Percentiles rank a stretch among this genome's conserved stretches.
Evolutionary conservation across 2,113 vertebrate genomes (phyloP).

Genomic region (Brienomyrus longianalis): DNA sequence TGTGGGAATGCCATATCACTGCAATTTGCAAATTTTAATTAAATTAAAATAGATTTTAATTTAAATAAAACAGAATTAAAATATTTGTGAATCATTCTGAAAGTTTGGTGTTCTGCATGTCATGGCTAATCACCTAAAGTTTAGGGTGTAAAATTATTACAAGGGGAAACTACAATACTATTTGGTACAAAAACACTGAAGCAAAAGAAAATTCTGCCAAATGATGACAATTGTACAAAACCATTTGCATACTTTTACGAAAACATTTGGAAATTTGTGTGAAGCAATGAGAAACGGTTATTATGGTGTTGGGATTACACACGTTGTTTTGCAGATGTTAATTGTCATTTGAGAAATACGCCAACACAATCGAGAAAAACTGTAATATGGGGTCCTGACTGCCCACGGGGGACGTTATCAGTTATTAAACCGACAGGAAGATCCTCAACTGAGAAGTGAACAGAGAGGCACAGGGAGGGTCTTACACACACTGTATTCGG

Average conservation of each 20-base stretch:
- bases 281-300: background rate
- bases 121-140: no score
- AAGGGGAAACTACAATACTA: background rate
- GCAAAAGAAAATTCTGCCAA: background rate
- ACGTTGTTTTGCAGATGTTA: background rate
- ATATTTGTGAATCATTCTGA: no score
- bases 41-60: no score
- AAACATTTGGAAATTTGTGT: background rate
- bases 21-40: no score
- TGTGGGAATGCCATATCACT: no score
- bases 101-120: no score
- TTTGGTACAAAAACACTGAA: background rate
- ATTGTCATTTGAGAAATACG: background rate
- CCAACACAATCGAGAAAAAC: background rate
- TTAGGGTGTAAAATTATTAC: background rate
- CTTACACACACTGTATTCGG: background rate
- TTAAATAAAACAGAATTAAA: no score
- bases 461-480: background rate
- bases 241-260: background rate
- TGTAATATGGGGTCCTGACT: background rate
- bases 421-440: background rate
- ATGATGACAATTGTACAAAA: background rate
- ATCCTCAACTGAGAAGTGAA: background rate
- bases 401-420: background rate
- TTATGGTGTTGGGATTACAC: background rate